These are phyloP conservation scores for Chunga burmeisteri DNA, from an alignment of 2,113 vertebrate species.

Conservation along the genomic window DNA sequence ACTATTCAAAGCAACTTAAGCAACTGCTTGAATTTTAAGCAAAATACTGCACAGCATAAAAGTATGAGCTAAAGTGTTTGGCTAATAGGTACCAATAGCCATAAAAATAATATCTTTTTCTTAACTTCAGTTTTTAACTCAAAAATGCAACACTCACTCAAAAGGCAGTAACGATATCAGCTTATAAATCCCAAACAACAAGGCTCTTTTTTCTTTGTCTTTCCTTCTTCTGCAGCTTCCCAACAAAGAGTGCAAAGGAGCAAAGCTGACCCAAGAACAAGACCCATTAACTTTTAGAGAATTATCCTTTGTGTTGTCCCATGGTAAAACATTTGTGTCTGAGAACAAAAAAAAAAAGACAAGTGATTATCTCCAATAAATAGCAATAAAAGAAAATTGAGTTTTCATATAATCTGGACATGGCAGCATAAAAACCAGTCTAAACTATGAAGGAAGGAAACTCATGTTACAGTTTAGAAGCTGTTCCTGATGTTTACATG, in stretches of 20 bases:
- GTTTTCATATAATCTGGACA: not conserved
- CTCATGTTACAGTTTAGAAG: constrained; percentile 2
- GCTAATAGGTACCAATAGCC: not conserved
- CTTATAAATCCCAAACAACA: not conserved
- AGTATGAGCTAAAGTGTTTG: not conserved
- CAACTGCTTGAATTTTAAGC: not conserved
- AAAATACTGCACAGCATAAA: not conserved
- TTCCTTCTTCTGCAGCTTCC: not conserved
- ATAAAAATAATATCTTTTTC: not conserved
- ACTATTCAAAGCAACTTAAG: not conserved
- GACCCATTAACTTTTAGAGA: not conserved
- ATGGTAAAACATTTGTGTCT: not conserved
- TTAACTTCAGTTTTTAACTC: not conserved
- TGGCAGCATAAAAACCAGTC: not conserved
- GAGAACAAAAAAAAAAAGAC: not conserved
- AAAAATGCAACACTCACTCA: not conserved
- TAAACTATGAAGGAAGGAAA: not conserved
- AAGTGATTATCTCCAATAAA: not conserved
- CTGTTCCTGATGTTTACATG: constrained; percentile 34
- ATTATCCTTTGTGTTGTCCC: not conserved
- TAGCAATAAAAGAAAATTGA: not conserved
- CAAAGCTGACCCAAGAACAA: not conserved
- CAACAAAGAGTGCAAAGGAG: not conserved
- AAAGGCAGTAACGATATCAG: not conserved
- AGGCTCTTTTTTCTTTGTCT: not conserved